Conservation (phyloP, 2,113 vertebrate genomes). For the Stigmatopora argus region DNA sequence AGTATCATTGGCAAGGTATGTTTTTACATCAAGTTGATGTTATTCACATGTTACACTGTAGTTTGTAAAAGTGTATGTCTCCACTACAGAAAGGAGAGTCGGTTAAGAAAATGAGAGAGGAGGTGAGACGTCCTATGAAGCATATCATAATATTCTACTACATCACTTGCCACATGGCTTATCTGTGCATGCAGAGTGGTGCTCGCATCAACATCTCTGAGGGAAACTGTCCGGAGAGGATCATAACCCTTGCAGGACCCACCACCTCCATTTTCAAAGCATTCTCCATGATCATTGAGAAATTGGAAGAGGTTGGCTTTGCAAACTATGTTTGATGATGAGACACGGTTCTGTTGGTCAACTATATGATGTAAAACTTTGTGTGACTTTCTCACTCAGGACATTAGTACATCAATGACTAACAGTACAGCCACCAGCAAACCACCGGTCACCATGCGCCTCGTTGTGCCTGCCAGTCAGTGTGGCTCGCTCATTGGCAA, state of each 20-base stretch:
- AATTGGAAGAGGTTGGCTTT: conserved; percentile 90
- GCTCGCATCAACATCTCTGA: conserved; percentile 98
- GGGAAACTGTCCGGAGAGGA: conserved; percentile 96
- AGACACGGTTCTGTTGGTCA: background rate
- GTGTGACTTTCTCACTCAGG: conserved; percentile 61
- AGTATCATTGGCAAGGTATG: conserved; percentile 80
- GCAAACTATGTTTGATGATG: background rate
- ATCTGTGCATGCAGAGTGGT: conserved; percentile 75
- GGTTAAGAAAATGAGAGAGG: conserved; percentile 98
- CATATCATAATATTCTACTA: background rate
- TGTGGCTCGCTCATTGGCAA: conserved; percentile 97
- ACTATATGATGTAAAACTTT: background rate
- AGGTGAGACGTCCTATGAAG: conserved; percentile 68
- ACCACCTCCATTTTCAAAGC: conserved; percentile 99
- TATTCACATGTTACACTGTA: background rate
- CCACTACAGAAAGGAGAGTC: conserved; percentile 89
- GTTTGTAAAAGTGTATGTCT: conserved; percentile 18
- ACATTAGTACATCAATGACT: conserved; percentile 98
- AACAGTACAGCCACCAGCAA: conserved; percentile 97
- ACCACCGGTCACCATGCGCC: conserved; percentile 93
- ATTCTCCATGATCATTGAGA: conserved; percentile 98
- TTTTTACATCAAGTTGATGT: background rate
- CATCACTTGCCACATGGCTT: conserved; percentile 9
- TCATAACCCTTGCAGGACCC: conserved; percentile 93
- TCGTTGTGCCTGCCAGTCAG: conserved; percentile 95